phyloP scores from a whole-genome alignment of 1,140 invertebrate genomes.

The Venustaconcha ellipsiformis region DNA sequence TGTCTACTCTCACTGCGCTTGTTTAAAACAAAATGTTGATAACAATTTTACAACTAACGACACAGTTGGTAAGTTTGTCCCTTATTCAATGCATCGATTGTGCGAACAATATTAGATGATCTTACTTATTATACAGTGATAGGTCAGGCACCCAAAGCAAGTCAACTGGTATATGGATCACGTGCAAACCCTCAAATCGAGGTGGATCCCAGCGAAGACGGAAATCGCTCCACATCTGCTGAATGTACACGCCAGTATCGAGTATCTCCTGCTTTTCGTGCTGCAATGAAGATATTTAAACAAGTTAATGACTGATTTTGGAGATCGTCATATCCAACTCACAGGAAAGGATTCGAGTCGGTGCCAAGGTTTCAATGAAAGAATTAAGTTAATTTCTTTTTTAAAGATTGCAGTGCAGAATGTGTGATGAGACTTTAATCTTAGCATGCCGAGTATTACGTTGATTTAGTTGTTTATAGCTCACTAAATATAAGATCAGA shows the following conservation, averaged over 20 bases:
- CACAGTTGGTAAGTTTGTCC: not conserved
- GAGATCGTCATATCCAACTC: no score
- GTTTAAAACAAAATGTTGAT: not conserved
- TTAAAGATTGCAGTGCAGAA: no score
- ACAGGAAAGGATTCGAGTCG: no score
- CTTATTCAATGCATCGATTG: not conserved
- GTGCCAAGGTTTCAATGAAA: no score
- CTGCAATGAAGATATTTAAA: conserved; percentile 8
- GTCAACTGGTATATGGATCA: conserved; percentile 63
- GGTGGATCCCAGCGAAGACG: conserved; percentile 48
- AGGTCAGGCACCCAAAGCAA: conserved; percentile 74
- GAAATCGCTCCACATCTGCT: conserved; percentile 48
- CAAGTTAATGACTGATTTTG: no score
- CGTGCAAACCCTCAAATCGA: conserved; percentile 33
- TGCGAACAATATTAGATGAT: not conserved
- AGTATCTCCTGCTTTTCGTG: conserved; percentile 37
- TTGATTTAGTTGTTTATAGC: no score
- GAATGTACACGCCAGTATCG: conserved; percentile 38
- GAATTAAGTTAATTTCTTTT: no score
- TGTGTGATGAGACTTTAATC: no score
- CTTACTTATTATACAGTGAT: conserved; percentile 74
- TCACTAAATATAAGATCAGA: no score
- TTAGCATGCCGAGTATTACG: no score
- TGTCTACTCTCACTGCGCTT: not conserved
- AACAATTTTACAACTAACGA: not conserved